Evolutionary conservation across 2,797 vertebrate genomes (phyloP).

Genomic region (Hoplostethus atlanticus): DNA sequence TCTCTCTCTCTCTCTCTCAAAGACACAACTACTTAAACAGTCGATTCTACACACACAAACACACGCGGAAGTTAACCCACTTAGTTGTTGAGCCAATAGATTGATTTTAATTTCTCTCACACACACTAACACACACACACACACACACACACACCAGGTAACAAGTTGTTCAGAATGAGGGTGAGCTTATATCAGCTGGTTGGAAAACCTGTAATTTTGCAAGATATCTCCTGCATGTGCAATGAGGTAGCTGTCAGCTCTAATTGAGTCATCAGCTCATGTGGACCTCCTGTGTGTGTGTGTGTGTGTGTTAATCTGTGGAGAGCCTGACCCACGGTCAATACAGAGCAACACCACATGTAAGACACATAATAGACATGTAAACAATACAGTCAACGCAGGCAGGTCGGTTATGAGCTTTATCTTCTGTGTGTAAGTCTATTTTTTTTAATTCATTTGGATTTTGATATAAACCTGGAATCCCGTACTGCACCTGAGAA

Average conservation of each 20-base stretch:
- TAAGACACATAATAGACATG: background rate
- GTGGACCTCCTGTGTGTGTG: slow-evolving; percentile 10
- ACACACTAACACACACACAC: slow-evolving; percentile 36
- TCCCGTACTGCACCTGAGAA: background rate
- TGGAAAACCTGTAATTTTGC: slow-evolving; percentile 50
- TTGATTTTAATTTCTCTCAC: slow-evolving; percentile 39
- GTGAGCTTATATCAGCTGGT: slow-evolving; percentile 12
- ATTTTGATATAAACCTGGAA: background rate
- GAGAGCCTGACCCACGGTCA: slow-evolving; percentile 35
- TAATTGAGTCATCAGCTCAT: slow-evolving; percentile 50
- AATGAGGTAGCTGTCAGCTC: slow-evolving; percentile 46
- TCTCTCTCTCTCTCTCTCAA: slow-evolving; percentile 43
- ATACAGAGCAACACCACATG: slow-evolving; percentile 26
- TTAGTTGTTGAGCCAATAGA: slow-evolving; percentile 38
- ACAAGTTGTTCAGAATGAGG: too few species aligned
- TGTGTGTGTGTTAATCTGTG: slow-evolving; percentile 27
- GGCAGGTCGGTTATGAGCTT: background rate
- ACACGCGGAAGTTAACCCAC: slow-evolving; percentile 41
- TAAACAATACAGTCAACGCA: background rate
- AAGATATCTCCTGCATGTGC: slow-evolving; percentile 24
- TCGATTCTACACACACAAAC: slow-evolving; percentile 39
- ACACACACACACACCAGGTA: background rate
- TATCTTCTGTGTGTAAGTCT: too few species aligned
- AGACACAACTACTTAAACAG: slow-evolving; percentile 49
- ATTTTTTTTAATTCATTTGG: too few species aligned